Conservation (phyloP, 2,888 invertebrate genomes). For the Temnothorax unifasciatus region DNA sequence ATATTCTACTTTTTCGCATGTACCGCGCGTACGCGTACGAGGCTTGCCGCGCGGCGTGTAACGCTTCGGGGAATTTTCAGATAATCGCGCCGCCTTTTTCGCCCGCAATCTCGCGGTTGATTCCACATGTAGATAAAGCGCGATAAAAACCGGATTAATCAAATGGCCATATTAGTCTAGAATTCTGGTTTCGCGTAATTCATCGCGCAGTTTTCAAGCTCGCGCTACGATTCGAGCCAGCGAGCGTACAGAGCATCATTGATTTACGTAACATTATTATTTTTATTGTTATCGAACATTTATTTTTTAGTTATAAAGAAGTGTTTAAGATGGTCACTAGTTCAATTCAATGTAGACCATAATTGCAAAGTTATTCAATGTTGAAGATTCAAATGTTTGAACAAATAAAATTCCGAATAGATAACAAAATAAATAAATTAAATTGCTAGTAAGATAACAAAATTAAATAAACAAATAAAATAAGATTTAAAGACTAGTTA, state of each 20-base stretch:
- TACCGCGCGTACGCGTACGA: constrained; percentile 45
- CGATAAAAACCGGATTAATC: constrained; percentile 57
- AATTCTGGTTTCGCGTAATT: constrained; percentile 45
- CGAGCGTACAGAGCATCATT: background rate
- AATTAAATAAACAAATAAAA: background rate
- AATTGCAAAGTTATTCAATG: background rate
- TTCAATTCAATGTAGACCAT: background rate
- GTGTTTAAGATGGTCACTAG: background rate
- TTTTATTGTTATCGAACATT: background rate
- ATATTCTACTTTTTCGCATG: constrained; percentile 51
- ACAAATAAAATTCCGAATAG: background rate
- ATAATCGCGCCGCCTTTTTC: constrained; percentile 55
- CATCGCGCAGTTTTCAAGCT: constrained; percentile 21
- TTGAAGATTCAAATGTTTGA: background rate
- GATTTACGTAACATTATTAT: background rate
- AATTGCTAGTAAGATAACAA: background rate
- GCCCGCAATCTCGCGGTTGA: constrained; percentile 52
- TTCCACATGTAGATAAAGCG: constrained; percentile 52
- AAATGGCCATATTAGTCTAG: constrained; percentile 54
- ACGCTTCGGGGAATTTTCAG: constrained; percentile 58
- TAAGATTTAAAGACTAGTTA: background rate
- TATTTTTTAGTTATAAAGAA: background rate
- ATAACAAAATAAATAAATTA: background rate
- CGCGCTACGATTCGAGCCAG: background rate
- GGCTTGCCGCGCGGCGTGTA: constrained; percentile 38